These are phyloP conservation scores for Papilio protenor DNA, from an alignment of 2,888 invertebrate genomes.

Conservation along the genomic window DNA sequence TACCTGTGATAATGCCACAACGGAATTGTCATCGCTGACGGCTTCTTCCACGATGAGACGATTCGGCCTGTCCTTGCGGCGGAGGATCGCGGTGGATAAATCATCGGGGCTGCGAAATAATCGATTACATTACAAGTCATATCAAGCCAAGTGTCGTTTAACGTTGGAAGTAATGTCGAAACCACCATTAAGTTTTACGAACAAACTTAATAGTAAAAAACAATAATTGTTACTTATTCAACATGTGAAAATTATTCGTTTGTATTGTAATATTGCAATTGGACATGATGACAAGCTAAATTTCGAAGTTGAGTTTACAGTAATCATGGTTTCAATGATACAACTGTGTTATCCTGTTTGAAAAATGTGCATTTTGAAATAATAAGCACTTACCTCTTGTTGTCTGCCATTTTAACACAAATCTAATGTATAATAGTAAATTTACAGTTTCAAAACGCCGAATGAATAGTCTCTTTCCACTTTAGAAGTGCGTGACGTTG, in stretches of 20 bases:
- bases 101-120: conserved; percentile 88
- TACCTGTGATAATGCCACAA: conserved; percentile 97
- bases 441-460: conserved; percentile 67
- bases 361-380: conserved; percentile 45
- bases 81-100: conserved; percentile 98
- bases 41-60: conserved; percentile 99
- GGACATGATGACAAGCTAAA: conserved; percentile 85
- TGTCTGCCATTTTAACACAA: conserved; percentile 82
- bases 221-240: conserved; percentile 31
- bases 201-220: conserved; percentile 21
- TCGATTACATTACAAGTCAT: conserved; percentile 44
- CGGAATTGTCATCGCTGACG: conserved; percentile 99
- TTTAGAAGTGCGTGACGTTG: conserved; percentile 81
- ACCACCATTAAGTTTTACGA: background rate
- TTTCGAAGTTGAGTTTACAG: conserved; percentile 67
- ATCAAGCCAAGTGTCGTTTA: conserved; percentile 38
- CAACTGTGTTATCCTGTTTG: background rate
- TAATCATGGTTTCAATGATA: conserved; percentile 45
- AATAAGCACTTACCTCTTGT: conserved; percentile 77
- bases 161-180: conserved; percentile 14
- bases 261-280: conserved; percentile 50
- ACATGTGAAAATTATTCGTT: conserved; percentile 42
- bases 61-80: conserved; percentile 98
- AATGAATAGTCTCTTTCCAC: conserved; percentile 63
- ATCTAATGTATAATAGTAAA: conserved; percentile 67